Evolutionary conservation across 2,113 vertebrate genomes (phyloP).

Genomic region (Hiodon alosoides): DNA sequence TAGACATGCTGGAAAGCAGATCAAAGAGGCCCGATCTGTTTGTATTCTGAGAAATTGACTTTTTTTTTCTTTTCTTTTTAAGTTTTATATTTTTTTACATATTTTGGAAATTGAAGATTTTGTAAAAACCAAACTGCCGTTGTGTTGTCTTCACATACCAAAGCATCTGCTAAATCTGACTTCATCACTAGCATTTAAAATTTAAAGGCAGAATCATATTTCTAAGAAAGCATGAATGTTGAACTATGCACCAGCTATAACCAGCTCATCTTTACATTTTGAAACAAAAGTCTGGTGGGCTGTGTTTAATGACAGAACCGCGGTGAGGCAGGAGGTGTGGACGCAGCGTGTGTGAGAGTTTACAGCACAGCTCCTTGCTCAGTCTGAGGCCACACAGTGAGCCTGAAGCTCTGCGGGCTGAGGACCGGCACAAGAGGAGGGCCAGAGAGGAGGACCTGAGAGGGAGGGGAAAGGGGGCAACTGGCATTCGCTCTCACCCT

Average conservation of each 20-base stretch:
- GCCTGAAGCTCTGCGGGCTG: conserved; percentile 32
- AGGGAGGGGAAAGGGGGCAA: conserved; percentile 8
- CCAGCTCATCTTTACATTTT: conserved; percentile 2
- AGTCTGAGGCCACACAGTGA: conserved; percentile 47
- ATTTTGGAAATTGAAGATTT: too few species aligned
- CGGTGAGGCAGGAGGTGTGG: not conserved
- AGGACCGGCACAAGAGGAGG: not conserved
- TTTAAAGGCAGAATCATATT: not conserved
- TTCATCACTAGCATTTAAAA: not conserved
- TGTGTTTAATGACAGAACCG: not conserved
- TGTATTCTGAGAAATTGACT: too few species aligned
- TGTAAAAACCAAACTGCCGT: too few species aligned
- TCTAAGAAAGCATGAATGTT: not conserved
- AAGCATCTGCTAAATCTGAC: not conserved
- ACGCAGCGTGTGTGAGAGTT: not conserved
- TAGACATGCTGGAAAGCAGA: too few species aligned
- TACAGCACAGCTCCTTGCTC: conserved; percentile 33
- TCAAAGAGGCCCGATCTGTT: too few species aligned
- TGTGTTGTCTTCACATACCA: not conserved
- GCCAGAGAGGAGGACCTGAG: conserved; percentile 22
- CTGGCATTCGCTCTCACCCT: conserved; percentile 34
- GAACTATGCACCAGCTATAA: not conserved
- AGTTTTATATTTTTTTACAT: too few species aligned
- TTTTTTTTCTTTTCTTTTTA: too few species aligned
- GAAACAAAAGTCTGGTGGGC: not conserved